Evolutionary conservation across 2,113 vertebrate genomes (phyloP).

Genomic region (Equus quagga): DNA sequence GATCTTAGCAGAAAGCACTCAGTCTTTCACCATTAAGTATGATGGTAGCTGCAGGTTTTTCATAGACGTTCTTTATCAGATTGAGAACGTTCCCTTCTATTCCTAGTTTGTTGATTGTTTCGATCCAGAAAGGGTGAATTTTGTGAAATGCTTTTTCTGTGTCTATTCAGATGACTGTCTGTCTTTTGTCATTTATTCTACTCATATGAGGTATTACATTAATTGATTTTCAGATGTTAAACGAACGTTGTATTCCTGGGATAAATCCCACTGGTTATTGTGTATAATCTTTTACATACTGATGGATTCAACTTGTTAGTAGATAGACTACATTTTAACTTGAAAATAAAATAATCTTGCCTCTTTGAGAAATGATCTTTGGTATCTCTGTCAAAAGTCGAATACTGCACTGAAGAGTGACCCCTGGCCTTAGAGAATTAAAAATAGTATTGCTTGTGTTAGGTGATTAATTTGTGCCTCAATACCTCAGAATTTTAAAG

Average conservation of each 20-base stretch:
- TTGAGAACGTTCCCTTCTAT: background rate
- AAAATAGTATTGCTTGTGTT: conserved; percentile 5
- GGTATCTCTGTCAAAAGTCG: background rate
- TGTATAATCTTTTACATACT: background rate
- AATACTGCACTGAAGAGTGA: background rate
- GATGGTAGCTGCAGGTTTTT: background rate
- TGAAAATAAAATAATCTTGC: conserved; percentile 11
- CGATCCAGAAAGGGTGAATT: background rate
- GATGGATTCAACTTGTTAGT: background rate
- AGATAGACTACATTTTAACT: background rate
- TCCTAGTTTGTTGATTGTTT: background rate
- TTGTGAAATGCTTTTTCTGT: background rate
- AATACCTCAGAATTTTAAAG: background rate
- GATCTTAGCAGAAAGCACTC: background rate
- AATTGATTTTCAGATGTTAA: conserved; percentile 9
- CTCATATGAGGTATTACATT: background rate
- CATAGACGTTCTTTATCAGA: background rate
- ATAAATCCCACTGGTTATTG: background rate
- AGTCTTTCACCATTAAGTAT: background rate
- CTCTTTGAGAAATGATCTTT: background rate
- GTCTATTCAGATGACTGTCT: background rate
- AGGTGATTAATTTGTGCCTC: background rate
- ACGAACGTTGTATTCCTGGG: background rate
- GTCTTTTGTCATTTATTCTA: background rate
- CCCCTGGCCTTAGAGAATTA: background rate